Conservation (phyloP, 2,113 vertebrate genomes). For the Macheiramphus alcinus region DNA sequence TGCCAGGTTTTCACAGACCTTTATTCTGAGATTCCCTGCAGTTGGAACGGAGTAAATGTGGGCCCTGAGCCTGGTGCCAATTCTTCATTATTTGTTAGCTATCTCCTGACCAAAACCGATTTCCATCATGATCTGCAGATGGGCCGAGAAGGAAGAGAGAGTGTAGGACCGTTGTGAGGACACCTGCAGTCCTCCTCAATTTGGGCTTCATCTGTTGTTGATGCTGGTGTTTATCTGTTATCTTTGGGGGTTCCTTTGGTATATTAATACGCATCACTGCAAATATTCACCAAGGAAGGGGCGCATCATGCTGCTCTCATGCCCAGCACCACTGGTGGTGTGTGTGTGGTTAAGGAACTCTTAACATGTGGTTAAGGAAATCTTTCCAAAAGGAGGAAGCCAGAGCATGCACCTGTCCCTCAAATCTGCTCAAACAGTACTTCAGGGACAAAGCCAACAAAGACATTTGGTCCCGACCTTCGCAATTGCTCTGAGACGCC, state of each 20-base stretch:
- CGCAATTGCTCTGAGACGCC: neutral
- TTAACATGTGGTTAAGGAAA: rapidly evolving
- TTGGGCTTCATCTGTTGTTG: neutral
- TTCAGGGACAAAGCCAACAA: neutral
- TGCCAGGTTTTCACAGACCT: neutral
- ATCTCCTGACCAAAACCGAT: neutral
- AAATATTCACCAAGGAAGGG: neutral
- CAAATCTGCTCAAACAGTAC: neutral
- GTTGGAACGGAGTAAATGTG: neutral
- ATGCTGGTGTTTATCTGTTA: neutral
- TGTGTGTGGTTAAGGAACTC: rapidly evolving
- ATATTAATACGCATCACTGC: neutral
- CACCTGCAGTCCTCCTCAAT: neutral
- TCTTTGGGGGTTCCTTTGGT: neutral
- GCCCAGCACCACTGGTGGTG: neutral
- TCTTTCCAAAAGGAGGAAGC: neutral
- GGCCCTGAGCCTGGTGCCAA: neutral
- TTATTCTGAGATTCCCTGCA: neutral
- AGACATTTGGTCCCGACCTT: neutral
- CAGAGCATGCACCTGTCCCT: neutral
- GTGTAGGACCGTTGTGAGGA: neutral
- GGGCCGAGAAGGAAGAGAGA: neutral
- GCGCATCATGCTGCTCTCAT: neutral
- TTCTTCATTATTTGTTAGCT: neutral
- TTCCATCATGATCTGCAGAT: rapidly evolving